Base-by-base conservation (phyloP, 2,888 invertebrate genomes). In the Macroteleia sp. region DNA sequence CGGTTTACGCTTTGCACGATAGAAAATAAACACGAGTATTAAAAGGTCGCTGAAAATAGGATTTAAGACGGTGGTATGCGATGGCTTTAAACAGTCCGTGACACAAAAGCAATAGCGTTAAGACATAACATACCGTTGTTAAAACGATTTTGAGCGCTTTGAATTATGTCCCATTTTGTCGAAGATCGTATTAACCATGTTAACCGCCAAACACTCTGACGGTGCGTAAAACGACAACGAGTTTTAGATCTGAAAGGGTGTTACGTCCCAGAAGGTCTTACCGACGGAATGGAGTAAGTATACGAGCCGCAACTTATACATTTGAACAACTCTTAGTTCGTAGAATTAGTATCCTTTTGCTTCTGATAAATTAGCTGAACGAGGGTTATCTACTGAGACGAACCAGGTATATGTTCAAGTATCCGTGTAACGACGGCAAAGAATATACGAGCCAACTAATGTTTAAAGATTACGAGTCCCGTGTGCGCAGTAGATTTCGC, bases 391-490 rank as follows among this genome's bases (percentile, higher is more conserved):
- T 71, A 70, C 73, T 77, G 70, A 64, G 73, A 80, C 77, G 80
- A 83, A 82, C 81, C 64, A 62, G 81, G 81, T 79, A 77, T 73
- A 80, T 75, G 84, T 83, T 87, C 83, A 88, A 88, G 86, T 86
- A 86, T 83, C 87, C 87, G 85, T 89, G 87, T 87, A 89, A 89
- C 86, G 87, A 89, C 81, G 78, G 81, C 82, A 77, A 82, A 82
- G 81, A 83, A 85, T 83, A 84, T 84, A 87, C 80, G 80, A 83
- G 80, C 64, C 71, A 71, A 54, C 70, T 80, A 76, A 81, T 79
- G 76, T 82, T 81, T 82, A 77, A 81, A 86, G 83, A 86, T 88
- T 87, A 89, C 85, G 87, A 87, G 84, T 84, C 89, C 87, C 89
- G 83, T 77, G 85, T 85, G 89, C 75, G 71, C 81, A 62, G 70